These are phyloP conservation scores for Glossophaga mutica DNA, from an alignment of 2,797 vertebrate genomes.

Conservation along the genomic window DNA sequence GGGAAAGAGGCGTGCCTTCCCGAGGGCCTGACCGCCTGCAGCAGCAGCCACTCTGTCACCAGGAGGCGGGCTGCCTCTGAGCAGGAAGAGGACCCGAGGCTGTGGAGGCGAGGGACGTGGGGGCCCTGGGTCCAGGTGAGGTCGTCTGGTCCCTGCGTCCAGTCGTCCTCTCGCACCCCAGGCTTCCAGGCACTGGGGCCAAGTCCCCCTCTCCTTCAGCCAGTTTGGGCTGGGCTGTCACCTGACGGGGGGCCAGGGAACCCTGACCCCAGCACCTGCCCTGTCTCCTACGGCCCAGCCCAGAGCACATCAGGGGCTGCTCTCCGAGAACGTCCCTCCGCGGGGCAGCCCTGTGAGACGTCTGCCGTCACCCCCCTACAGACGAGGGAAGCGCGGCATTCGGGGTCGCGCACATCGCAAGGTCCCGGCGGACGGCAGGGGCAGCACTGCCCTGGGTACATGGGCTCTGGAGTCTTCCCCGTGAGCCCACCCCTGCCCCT, in stretches of 20 bases:
- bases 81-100: neutral
- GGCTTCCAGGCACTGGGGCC: rapidly evolving
- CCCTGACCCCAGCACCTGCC: no score
- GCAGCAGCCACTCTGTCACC: neutral
- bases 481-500: no score
- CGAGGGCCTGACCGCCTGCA: no score
- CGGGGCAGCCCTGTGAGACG: neutral
- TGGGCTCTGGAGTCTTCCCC: neutral
- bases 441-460: rapidly evolving
- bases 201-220: neutral
- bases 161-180: no score
- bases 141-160: no score
- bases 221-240: no score
- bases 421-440: neutral
- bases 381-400: rapidly evolving
- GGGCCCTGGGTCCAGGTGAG: rapidly evolving
- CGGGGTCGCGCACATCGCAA: rapidly evolving
- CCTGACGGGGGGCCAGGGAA: no score
- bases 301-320: rapidly evolving
- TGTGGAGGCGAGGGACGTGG: no score
- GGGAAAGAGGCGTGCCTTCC: neutral
- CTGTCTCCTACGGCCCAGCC: neutral
- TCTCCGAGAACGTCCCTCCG: neutral
- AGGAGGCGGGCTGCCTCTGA: neutral
- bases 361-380: rapidly evolving